These are phyloP conservation scores for Chaenocephalus aceratus DNA, from an alignment of 2,113 vertebrate genomes.

Conservation along the genomic window DNA sequence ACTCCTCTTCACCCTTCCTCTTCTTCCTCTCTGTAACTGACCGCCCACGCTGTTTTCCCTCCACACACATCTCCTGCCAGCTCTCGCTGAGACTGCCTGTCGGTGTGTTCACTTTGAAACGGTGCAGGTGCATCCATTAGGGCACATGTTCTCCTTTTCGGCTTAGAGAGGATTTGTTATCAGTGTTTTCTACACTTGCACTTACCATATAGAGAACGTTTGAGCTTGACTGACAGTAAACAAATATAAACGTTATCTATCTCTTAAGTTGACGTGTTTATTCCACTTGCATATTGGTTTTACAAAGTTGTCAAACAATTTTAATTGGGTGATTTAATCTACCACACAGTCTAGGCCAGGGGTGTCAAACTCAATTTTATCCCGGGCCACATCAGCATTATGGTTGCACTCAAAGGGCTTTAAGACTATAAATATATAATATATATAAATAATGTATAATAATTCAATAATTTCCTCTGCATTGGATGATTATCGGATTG, in stretches of 20 bases:
- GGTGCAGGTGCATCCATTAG: conserved; percentile 42
- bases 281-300: not conserved
- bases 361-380: too few relatives aligned
- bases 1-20: conserved; percentile 9
- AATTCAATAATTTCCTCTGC: too few relatives aligned
- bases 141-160: conserved; percentile 18
- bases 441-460: too few relatives aligned
- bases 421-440: too few relatives aligned
- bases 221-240: not conserved
- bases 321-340: not conserved
- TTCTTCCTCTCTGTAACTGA: conserved; percentile 32
- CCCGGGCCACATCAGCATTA: too few relatives aligned
- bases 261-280: not conserved
- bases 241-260: not conserved
- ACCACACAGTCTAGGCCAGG: not conserved
- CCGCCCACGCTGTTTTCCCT: conserved; percentile 39
- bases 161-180: not conserved
- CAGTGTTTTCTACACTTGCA: not conserved
- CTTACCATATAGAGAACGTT: not conserved
- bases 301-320: not conserved
- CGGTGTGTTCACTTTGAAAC: conserved; percentile 44
- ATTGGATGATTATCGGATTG: too few relatives aligned
- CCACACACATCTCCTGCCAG: conserved; percentile 10
- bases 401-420: too few relatives aligned
- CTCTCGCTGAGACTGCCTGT: conserved; percentile 29